Conservation (phyloP, 1,140 invertebrate species). For the Helicoverpa armigera region DNA sequence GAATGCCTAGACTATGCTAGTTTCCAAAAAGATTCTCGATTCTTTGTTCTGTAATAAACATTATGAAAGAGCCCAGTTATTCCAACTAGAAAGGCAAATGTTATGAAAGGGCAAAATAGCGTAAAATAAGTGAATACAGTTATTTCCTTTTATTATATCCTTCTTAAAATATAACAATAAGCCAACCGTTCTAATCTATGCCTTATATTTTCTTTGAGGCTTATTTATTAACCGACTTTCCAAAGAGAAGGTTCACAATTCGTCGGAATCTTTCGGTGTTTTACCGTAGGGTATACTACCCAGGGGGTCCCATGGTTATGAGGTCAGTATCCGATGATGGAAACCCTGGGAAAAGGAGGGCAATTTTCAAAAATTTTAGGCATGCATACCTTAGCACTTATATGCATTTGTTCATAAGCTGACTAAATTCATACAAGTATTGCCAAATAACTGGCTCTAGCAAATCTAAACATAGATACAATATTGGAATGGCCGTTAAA, state of each 20-base stretch:
- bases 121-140: conserved; percentile 2
- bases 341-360: no score
- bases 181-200: not conserved
- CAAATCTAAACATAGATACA: no score
- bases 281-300: no score
- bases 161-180: not conserved
- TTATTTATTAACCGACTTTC: conserved; percentile 23
- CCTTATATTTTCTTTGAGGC: not conserved
- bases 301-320: no score
- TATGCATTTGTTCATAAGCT: no score
- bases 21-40: not conserved
- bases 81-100: not conserved
- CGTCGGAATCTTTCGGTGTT: no score
- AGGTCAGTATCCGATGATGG: no score
- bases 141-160: conserved; percentile 8
- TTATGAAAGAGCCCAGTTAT: not conserved
- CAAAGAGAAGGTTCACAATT: not conserved
- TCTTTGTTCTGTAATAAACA: not conserved
- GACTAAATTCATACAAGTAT: no score
- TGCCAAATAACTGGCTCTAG: no score
- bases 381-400: no score
- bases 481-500: no score
- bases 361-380: no score
- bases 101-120: not conserved
- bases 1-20: not conserved